Percentiles rank a stretch among this genome's conserved stretches.
Evolutionary conservation across 1,140 invertebrate genomes (phyloP).

Genomic region (Drosophila prosaltans): DNA sequence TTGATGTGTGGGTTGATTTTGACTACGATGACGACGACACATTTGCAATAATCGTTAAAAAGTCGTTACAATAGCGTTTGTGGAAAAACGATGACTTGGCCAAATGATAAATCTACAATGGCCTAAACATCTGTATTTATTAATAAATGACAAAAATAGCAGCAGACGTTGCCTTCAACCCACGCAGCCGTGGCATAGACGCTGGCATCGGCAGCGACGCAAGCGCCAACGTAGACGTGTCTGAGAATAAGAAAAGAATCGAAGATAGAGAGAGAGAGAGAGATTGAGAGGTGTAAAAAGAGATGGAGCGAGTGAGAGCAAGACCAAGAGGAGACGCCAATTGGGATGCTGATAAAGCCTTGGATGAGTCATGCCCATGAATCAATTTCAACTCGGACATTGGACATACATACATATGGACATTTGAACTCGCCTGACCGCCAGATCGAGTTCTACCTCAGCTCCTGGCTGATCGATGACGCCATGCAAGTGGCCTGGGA

Average conservation of each 20-base stretch:
- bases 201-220: constrained; percentile 19
- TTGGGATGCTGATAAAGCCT: constrained; percentile 56
- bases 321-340: constrained; percentile 2
- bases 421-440: constrained; percentile 66
- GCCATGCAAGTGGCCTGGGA: constrained; percentile 20
- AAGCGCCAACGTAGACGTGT: constrained; percentile 38
- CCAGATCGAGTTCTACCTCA: constrained; percentile 32
- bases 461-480: constrained; percentile 30
- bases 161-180: constrained; percentile 48
- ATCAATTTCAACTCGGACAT: constrained; percentile 54
- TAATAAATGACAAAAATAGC: constrained; percentile 51
- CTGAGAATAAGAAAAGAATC: constrained; percentile 7
- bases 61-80: constrained; percentile 69
- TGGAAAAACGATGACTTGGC: constrained; percentile 68
- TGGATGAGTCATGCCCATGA: constrained; percentile 65
- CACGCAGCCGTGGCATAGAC: constrained; percentile 4
- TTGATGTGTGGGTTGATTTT: constrained; percentile 59
- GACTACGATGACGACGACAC: constrained; percentile 45
- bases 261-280: background rate
- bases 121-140: constrained; percentile 60
- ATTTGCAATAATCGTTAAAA: constrained; percentile 76
- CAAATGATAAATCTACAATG: constrained; percentile 44
- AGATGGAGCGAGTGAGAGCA: background rate
- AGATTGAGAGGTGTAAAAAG: background rate
- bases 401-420: constrained; percentile 23